A percentile compares a stretch with the other conserved stretches of the same genome.
These are phyloP conservation scores for Podotricha telesiphe DNA, from an alignment of 2,888 invertebrate genomes.

Conservation along the genomic window DNA sequence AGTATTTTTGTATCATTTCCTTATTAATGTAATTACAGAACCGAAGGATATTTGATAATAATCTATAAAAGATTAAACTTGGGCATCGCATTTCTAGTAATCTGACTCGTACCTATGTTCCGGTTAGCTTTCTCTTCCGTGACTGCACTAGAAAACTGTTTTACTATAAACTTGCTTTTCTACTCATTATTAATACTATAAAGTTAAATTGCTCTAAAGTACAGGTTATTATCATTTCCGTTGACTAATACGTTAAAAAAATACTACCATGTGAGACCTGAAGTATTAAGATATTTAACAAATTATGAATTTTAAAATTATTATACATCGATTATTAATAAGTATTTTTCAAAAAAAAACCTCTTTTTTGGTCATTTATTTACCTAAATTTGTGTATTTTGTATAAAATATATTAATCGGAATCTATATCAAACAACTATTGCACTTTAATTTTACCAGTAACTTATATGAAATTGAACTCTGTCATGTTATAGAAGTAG, in stretches of 20 bases:
- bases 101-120: constrained; percentile 41
- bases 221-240: constrained; percentile 15
- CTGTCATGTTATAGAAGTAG: not conserved
- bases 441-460: too few species aligned
- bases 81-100: constrained; percentile 42
- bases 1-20: not conserved
- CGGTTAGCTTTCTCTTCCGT: constrained; percentile 61
- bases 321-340: too few species aligned
- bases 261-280: not conserved
- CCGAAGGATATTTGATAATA: constrained; percentile 14
- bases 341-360: too few species aligned
- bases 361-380: too few species aligned
- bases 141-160: constrained; percentile 54
- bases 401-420: too few species aligned
- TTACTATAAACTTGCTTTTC: constrained; percentile 50
- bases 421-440: too few species aligned
- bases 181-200: constrained; percentile 39
- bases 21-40: constrained; percentile 2
- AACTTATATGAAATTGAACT: too few species aligned
- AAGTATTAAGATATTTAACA: too few species aligned
- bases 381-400: too few species aligned
- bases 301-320: too few species aligned
- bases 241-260: constrained; percentile 16
- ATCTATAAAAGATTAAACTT: constrained; percentile 34
- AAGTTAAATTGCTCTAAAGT: constrained; percentile 21